Percentiles rank a stretch among this genome's conserved stretches.
These are phyloP conservation scores for Venustaconcha ellipsiformis DNA, from an alignment of 1,140 invertebrate genomes.

Conservation along the genomic window DNA sequence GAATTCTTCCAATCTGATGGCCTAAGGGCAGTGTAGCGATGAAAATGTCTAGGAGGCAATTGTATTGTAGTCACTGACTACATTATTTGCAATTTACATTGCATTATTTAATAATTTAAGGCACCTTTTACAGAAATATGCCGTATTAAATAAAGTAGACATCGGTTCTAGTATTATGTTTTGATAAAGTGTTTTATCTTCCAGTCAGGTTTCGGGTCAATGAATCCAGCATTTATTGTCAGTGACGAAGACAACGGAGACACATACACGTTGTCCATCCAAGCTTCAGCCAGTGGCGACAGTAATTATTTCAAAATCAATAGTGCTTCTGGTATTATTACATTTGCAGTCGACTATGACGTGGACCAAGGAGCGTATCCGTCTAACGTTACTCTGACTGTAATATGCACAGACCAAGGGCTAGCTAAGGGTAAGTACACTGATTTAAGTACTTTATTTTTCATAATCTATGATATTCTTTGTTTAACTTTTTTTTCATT, in stretches of 20 bases:
- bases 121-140: no score
- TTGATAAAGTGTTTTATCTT: background rate
- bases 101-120: no score
- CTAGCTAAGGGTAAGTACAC: background rate
- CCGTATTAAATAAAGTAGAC: no score
- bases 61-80: no score
- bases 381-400: constrained; percentile 4
- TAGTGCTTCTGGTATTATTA: constrained; percentile 5
- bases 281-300: background rate
- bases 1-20: no score
- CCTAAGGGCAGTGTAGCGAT: no score
- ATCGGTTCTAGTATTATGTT: background rate
- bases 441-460: background rate
- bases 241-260: constrained; percentile 21
- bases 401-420: constrained; percentile 2
- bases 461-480: no score
- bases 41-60: no score
- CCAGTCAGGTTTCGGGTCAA: background rate
- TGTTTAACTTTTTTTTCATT: no score
- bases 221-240: constrained; percentile 9
- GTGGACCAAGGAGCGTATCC: constrained; percentile 5
- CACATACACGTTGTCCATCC: constrained; percentile 1
- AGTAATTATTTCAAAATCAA: constrained; percentile 15
- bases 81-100: no score
- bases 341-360: constrained; percentile 15